Base-by-base conservation (phyloP, 2,797 vertebrate species). In the Amphiprion clarkii region DNA sequence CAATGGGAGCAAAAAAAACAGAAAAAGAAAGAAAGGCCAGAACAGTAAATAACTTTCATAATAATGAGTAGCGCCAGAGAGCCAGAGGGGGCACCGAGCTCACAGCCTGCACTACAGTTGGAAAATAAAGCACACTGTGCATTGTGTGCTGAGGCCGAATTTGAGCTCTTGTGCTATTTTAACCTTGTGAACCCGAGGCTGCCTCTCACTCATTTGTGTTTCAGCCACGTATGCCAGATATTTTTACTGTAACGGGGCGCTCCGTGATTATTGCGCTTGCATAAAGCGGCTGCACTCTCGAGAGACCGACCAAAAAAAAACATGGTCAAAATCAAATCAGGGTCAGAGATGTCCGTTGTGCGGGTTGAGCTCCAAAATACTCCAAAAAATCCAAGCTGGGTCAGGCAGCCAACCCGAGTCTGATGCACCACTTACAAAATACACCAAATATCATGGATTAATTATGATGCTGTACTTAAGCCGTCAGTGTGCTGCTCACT, bases 1-100 rank as follows among this genome's bases (percentile, higher is more conserved):
- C 77, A 80, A 82, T 52, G 53, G 51, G 73, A 83, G 33, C 56
- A 71, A 65, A 57, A 27, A 73, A 71, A 69, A 71, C 59, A 78
- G 58, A 73, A 62, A 61, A 27, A 52, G 33, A 55, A 27, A 55
- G 27, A 71, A 71, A 48, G 27, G 67, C 65, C 58, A 42, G 60
- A 86, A 88, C 70, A 83, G 90, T 86, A 90, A 90, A 90, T 87
- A 90, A 85, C 83, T 82, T 88, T 51, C 49, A 78, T 77, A 53
- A 83, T 69, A 82, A 73, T 62, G 78, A 87, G 44, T 76, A 75
- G 71, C 78, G 54, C 78, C 72, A 5, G 61, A 46, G 62, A 81
- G 76, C 68, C 79, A 76, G 79, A 83, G 82, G 75, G 60, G 67
- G 79, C 81, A 79, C 57, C 21, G 56, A 61, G 72, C 72, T 81